A percentile compares a stretch with the other conserved stretches of the same genome.
Evolutionary conservation across 2,888 invertebrate species (phyloP).

Genomic region (Agriotes lineatus): DNA sequence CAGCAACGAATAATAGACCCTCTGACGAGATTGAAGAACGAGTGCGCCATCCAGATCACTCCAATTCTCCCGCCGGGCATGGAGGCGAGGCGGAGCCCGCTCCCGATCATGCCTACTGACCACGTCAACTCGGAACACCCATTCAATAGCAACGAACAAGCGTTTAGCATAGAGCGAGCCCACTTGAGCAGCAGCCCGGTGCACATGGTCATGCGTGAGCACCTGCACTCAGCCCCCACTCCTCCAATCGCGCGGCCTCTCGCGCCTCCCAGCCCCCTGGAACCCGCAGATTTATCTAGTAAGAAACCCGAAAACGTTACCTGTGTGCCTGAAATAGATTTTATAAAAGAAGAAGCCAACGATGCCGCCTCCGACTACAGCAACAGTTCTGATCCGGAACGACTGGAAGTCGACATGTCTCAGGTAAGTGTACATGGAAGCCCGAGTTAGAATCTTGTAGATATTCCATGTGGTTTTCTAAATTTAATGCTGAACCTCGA

Average conservation of each 20-base stretch:
- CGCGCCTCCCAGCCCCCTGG: conserved; percentile 43
- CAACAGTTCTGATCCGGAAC: conserved; percentile 80
- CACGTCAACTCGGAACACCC: conserved; percentile 22
- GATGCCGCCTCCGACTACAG: conserved; percentile 69
- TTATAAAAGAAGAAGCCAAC: conserved; percentile 61
- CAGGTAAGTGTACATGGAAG: no score
- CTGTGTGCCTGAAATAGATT: conserved; percentile 63
- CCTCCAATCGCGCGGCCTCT: conserved; percentile 22
- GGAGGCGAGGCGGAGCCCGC: conserved; percentile 23
- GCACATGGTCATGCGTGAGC: conserved; percentile 27
- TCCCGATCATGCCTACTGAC: conserved; percentile 33
- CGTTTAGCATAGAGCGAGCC: conserved; percentile 26
- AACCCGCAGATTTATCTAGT: conserved; percentile 65
- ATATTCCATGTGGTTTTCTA: no score
- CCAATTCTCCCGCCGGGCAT: conserved; percentile 53
- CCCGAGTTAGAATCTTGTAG: no score
- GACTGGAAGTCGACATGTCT: conserved; percentile 79
- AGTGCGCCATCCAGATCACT: conserved; percentile 47
- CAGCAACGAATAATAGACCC: conserved; percentile 39
- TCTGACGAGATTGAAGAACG: conserved; percentile 48
- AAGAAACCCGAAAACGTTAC: conserved; percentile 63
- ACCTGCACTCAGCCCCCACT: not conserved
- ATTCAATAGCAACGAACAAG: conserved; percentile 31
- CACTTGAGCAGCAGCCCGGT: conserved; percentile 26
- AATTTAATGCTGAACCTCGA: no score